Evolutionary conservation across 2,888 invertebrate genomes (phyloP), one percentile per base, ranked within the genome.

Genomic region (Amphimallon solstitiale): DNA sequence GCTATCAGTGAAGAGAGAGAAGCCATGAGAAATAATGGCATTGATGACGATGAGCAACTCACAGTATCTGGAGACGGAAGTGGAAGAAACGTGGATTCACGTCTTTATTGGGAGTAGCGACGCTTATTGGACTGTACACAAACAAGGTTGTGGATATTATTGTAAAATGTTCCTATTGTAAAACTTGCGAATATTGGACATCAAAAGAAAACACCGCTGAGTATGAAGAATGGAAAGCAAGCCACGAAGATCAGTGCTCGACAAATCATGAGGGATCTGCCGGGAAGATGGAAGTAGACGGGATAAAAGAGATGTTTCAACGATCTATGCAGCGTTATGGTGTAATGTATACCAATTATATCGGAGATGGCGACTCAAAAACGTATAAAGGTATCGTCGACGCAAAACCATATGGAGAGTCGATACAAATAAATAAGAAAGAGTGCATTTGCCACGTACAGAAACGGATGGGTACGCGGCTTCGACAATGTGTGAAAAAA

Each of bases 321-420:
- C 38, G 59, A 43, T 59, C 51, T 43, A 15, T 37, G 35, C 46
- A 62, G 38, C 17, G 63, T 62, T 54, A 61, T 61, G 64, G 51
- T 19, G 66, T 64, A 6, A 62, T 52, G 29, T 73, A 70, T 51
- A 29, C 4, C 6, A 73, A 68, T 54, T 73, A 71, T 37, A 72
- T 73, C 51, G 73, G 73, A 19, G 72, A 73, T 49, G 72, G 70
- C 14, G 72, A 71, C 60, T 69, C 69, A 14, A 73, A 74, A 70
- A 72, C 74, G 9, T 72, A 62, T 51, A 52, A 59, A 5, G 69
- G 65, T 9, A 49, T 73, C 56, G n/a, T 70, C 14, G 63, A 72
- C 29, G 64, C 52, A 35, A 49, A 51, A 7, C 72, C 70, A 29
- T 72, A 73, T 59, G 71, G n/a, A 64, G 69, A 73, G 38, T 37